These are phyloP conservation scores for Porites divaricata DNA, from an alignment of 92 coral and sea anemone species.

Conservation along the genomic window DNA sequence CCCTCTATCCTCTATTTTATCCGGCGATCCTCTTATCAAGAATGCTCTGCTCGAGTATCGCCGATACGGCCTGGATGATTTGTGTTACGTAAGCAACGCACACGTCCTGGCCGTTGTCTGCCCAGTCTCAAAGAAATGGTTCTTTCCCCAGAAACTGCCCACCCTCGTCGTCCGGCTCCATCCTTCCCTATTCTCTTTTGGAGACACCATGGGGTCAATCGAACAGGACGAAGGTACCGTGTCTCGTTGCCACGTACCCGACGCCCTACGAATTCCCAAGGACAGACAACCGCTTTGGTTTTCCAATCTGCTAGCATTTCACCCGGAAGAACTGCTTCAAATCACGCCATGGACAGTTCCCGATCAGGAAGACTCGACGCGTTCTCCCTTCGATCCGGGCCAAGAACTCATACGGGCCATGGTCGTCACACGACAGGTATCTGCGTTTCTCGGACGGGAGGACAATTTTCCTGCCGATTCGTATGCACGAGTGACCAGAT, in stretches of 20 bases:
- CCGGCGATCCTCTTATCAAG: background rate
- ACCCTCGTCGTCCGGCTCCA: background rate
- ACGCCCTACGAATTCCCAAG: too few species aligned
- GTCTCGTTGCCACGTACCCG: too few species aligned
- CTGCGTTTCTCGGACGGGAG: background rate
- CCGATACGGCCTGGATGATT: background rate
- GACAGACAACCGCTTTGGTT: too few species aligned
- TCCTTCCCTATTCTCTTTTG: background rate
- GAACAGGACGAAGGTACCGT: background rate
- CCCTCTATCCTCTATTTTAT: background rate
- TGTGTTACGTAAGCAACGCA: background rate
- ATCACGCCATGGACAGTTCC: background rate
- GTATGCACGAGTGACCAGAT: background rate
- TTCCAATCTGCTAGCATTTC: background rate
- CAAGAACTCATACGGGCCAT: slow-evolving; percentile 2
- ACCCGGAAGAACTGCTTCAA: background rate
- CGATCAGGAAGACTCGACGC: background rate
- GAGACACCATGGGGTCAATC: background rate
- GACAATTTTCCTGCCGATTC: background rate
- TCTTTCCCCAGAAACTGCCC: slow-evolving; percentile 1
- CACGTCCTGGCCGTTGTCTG: background rate
- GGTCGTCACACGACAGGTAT: background rate
- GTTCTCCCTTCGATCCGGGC: background rate
- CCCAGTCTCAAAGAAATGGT: background rate
- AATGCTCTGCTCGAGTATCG: background rate